A percentile compares a stretch with the other conserved stretches of the same genome.
phyloP scores from a whole-genome alignment of 2,888 invertebrate genomes.

The Coelopa pilipes region DNA sequence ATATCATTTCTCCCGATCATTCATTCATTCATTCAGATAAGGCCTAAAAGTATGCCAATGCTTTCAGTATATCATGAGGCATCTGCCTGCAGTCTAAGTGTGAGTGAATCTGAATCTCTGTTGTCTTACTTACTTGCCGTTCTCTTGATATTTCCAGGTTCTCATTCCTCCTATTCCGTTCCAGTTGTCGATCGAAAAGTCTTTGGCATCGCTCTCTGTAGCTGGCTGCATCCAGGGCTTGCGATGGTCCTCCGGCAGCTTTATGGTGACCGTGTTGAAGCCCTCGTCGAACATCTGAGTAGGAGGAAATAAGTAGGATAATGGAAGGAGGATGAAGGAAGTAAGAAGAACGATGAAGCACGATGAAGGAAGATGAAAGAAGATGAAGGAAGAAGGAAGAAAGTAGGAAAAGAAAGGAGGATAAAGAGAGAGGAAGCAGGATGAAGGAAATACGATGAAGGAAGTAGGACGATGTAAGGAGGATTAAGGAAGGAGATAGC shows the following conservation, averaged over 20 bases:
- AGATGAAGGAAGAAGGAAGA: no score
- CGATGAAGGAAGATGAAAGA: no score
- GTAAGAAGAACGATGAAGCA: no score
- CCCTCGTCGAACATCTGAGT: constrained; percentile 74
- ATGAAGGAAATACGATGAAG: no score
- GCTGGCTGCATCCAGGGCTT: no score
- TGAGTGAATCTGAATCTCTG: background rate
- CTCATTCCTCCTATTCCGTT: constrained; percentile 75
- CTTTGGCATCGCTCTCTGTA: constrained; percentile 46
- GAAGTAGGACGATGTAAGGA: no score
- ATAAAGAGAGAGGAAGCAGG: no score
- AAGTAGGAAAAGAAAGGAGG: no score
- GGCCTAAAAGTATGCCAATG: background rate
- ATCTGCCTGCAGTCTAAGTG: background rate
- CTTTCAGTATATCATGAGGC: background rate
- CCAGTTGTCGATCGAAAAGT: constrained; percentile 72
- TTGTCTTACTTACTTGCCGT: constrained; percentile 53
- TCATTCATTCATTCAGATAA: background rate
- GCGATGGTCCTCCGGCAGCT: constrained; percentile 56
- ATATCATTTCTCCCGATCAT: background rate
- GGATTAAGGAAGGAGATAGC: no score
- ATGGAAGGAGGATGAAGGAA: no score
- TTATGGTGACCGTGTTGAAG: constrained; percentile 71
- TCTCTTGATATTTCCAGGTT: constrained; percentile 73
- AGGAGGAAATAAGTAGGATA: no score